phyloP scores from a whole-genome alignment of 2,797 vertebrate species.

The Epinephelus malabaricus region DNA sequence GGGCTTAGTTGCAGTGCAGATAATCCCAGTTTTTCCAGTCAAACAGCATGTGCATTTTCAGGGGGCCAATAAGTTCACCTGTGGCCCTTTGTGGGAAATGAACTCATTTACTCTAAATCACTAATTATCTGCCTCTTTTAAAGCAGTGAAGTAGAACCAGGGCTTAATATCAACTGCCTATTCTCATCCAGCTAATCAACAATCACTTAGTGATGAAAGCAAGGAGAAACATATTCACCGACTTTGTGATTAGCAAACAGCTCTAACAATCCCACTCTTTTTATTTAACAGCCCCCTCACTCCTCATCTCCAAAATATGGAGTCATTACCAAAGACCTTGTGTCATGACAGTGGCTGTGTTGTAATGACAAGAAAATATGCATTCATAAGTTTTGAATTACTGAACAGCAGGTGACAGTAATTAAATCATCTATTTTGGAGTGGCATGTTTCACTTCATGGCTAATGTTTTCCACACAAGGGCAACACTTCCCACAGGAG shows the following conservation, averaged over 20 bases:
- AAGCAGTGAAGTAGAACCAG: not conserved
- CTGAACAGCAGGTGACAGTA: slow-evolving; percentile 30
- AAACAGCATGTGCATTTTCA: not conserved
- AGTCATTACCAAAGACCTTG: slow-evolving; percentile 11
- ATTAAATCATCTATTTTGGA: slow-evolving; percentile 29
- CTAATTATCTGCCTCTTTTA: not conserved
- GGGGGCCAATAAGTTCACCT: not conserved
- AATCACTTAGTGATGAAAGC: slow-evolving; percentile 1
- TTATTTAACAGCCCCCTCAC: no score
- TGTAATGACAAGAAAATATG: not conserved
- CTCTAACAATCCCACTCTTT: not conserved
- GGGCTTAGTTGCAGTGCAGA: not conserved
- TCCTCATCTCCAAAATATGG: not conserved
- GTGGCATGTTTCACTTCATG: slow-evolving; percentile 8
- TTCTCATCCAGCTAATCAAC: slow-evolving; percentile 3
- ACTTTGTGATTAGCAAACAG: not conserved
- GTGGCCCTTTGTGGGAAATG: not conserved
- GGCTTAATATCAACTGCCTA: not conserved
- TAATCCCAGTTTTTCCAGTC: not conserved
- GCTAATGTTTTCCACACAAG: slow-evolving; percentile 1
- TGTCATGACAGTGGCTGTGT: slow-evolving; percentile 3
- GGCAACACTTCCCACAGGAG: not conserved
- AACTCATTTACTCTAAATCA: slow-evolving; percentile 14
- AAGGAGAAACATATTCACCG: not conserved
- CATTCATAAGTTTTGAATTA: slow-evolving; percentile 6